phyloP scores from a whole-genome alignment of 2,113 vertebrate genomes.

The Patagioenas fasciata region DNA sequence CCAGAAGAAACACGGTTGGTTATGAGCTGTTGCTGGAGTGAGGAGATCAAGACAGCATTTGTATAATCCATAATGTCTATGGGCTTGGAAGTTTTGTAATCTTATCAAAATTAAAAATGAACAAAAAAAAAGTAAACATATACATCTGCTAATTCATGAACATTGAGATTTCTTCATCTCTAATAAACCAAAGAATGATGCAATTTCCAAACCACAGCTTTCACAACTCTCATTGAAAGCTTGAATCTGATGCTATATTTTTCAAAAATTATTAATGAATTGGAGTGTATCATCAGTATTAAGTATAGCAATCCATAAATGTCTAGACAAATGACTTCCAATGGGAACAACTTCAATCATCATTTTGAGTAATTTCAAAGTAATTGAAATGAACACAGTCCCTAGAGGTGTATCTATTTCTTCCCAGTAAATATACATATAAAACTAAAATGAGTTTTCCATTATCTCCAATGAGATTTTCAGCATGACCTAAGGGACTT shows the following conservation, averaged over 20 bases:
- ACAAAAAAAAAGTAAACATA: neutral
- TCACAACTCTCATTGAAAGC: neutral
- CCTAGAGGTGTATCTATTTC: neutral
- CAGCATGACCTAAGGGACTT: neutral
- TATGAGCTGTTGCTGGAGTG: neutral
- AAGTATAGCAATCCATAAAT: neutral
- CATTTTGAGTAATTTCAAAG: neutral
- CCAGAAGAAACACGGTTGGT: neutral
- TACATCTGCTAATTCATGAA: neutral
- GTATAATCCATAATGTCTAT: rapidly evolving
- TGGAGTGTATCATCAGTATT: neutral
- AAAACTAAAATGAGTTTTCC: neutral
- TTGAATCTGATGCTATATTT: neutral
- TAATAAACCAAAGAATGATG: neutral
- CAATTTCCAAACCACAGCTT: neutral
- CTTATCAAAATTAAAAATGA: neutral
- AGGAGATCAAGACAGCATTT: neutral
- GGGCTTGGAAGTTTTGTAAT: neutral
- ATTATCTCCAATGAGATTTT: neutral
- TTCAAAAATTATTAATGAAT: neutral
- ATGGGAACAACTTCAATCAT: neutral
- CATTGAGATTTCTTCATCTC: neutral
- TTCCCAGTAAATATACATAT: neutral
- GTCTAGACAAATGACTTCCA: neutral
- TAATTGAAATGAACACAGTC: neutral